phyloP scores from a whole-genome alignment of 2,113 vertebrate species.

The Corvus cornix region DNA sequence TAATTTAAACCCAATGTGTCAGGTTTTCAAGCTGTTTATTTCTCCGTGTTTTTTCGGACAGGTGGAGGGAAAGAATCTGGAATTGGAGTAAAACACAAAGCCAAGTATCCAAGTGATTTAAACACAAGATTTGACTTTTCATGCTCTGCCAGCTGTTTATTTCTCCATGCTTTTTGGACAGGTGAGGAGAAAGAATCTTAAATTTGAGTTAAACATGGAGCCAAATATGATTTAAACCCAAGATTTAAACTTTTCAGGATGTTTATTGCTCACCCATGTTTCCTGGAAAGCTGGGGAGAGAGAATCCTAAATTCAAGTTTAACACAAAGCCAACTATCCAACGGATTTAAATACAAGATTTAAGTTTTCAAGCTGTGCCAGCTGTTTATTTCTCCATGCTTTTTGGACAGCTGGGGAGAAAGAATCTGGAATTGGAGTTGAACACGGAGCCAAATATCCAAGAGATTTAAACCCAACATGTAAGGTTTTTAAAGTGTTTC shows the following conservation, averaged over 20 bases:
- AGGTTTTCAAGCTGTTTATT: neutral
- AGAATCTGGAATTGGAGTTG: neutral
- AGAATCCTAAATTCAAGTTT: no score
- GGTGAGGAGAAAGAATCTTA: neutral
- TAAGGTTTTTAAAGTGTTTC: neutral
- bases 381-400: neutral
- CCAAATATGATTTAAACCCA: neutral
- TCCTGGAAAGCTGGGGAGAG: no score
- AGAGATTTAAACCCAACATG: neutral
- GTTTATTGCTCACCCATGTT: no score
- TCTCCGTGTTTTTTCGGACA: neutral
- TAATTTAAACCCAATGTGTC: accelerated
- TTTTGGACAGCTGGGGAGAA: neutral
- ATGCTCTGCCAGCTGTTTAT: neutral
- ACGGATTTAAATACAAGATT: no score
- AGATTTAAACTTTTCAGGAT: neutral
- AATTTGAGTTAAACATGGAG: neutral
- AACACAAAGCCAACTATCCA: neutral
- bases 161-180: neutral
- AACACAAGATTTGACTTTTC: neutral
- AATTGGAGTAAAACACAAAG: neutral
- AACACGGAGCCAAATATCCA: neutral
- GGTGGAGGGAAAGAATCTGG: neutral
- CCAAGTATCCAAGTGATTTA: neutral
- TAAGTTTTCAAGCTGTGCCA: neutral